phyloP scores from a whole-genome alignment of 2,888 invertebrate genomes.

The Elmis aenea region DNA sequence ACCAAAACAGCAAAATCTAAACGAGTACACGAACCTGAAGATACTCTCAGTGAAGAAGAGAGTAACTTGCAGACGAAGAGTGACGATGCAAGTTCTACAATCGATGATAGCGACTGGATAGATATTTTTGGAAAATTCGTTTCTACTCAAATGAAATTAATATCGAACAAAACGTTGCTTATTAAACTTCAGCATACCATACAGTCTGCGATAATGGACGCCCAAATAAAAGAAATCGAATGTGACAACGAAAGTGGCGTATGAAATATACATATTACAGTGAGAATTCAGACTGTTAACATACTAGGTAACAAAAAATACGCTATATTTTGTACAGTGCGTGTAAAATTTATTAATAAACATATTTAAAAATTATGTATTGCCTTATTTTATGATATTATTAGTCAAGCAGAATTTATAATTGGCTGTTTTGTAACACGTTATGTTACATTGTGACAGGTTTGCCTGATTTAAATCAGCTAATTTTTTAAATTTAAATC shows the following conservation, averaged over 20 bases:
- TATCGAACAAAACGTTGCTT: slow-evolving; percentile 12
- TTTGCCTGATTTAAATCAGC: too few species aligned
- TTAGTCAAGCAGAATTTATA: too few species aligned
- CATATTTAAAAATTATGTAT: too few species aligned
- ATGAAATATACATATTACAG: too few species aligned
- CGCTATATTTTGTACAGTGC: too few species aligned
- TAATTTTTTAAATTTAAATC: too few species aligned
- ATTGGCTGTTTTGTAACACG: too few species aligned
- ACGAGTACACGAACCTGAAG: neutral
- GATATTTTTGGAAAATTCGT: slow-evolving; percentile 17
- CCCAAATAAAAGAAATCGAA: slow-evolving; percentile 17
- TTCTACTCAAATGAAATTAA: slow-evolving; percentile 12
- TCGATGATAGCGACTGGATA: slow-evolving; percentile 7
- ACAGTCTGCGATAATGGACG: slow-evolving; percentile 18
- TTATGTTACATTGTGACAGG: too few species aligned
- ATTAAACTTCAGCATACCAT: slow-evolving; percentile 15
- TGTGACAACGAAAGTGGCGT: slow-evolving; percentile 6
- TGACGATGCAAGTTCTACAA: neutral
- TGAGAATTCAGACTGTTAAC: too few species aligned
- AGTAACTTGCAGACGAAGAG: neutral
- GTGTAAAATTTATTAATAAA: too few species aligned
- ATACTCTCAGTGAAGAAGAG: slow-evolving; percentile 1
- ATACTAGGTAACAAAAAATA: too few species aligned
- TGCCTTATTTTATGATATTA: too few species aligned
- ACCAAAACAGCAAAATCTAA: neutral